These are phyloP conservation scores for Brienomyrus brachyistius DNA, from an alignment of 2,113 vertebrate genomes.

Conservation along the genomic window DNA sequence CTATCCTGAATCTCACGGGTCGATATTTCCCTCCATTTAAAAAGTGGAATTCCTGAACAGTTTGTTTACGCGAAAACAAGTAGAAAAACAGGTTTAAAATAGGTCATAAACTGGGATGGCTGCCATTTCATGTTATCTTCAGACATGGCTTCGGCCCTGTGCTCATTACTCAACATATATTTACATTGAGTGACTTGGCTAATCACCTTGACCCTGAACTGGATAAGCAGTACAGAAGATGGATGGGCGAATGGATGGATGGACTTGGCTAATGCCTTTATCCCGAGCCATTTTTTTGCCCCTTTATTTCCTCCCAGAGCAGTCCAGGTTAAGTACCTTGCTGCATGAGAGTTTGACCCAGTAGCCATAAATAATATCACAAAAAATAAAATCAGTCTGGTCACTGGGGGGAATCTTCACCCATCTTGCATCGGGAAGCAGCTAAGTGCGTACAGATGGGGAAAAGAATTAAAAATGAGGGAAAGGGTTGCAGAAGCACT, in stretches of 20 bases:
- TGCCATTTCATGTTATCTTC: neutral
- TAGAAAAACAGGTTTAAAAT: slow-evolving; percentile 1
- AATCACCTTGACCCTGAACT: neutral
- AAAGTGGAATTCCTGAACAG: neutral
- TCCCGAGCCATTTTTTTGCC: neutral
- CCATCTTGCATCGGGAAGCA: neutral
- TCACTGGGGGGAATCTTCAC: neutral
- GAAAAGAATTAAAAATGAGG: neutral
- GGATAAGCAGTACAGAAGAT: neutral
- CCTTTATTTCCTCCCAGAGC: neutral
- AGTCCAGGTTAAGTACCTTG: neutral
- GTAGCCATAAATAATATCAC: neutral
- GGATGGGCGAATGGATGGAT: neutral
- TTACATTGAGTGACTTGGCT: neutral
- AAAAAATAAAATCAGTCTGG: neutral
- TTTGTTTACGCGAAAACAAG: neutral
- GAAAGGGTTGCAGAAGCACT: neutral
- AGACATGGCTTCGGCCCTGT: neutral
- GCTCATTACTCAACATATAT: neutral
- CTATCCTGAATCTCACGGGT: neutral
- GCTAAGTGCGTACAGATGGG: neutral
- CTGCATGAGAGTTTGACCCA: neutral
- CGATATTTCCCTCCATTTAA: neutral
- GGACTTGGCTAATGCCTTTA: neutral
- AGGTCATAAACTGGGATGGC: neutral